Evolutionary conservation across 2,888 invertebrate species (phyloP), one percentile per base, ranked within the genome.

Genomic region (Cephus pygmeus): DNA sequence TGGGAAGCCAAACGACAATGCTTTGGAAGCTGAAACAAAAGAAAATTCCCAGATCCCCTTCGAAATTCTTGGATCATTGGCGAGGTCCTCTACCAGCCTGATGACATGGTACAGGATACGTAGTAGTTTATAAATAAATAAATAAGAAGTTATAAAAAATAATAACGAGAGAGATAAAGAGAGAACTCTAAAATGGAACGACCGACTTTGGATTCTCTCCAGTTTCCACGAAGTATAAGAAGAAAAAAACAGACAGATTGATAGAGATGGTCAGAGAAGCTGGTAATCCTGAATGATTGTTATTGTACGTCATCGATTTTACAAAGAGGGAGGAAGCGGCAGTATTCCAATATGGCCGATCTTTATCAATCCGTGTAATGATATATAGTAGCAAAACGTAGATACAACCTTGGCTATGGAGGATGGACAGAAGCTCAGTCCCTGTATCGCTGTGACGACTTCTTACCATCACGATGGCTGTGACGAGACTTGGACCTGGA

Each of bases 391-490:
- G 83, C 69, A 74, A 71, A 74, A 73, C 80, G 79, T 85, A 80
- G 78, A 84, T 85, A 85, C 85, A 84, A 85, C 85, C 85, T 85
- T 85, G 82, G 76, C 73, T 77, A 56, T 56, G 56, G 73, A 71
- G 77, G 78, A 36, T 80, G 80, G 79, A 83, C 77, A 56, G 56
- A 73, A 34, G 73, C 79, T 91, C 88, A 91, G 87, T 91, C 89
- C 88, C 88, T 88, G 90, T 91, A 91, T 82, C 91, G 90, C 86
- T 88, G 91, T 79, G 90, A 87, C 78, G 90, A 90, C 89, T 90
- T 91, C 89, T 91, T 91, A 90, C 90, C 90, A 83, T 91, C 91
- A 82, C 91, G 89, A 85, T 90, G 89, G 82, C 86, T 85, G 81
- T 85, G 84, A 75, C 85, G 83, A 75, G 78, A 78, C 71, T 78